These are phyloP conservation scores for Resseliella maxima DNA, from an alignment of 2,888 invertebrate species.

Conservation along the genomic window DNA sequence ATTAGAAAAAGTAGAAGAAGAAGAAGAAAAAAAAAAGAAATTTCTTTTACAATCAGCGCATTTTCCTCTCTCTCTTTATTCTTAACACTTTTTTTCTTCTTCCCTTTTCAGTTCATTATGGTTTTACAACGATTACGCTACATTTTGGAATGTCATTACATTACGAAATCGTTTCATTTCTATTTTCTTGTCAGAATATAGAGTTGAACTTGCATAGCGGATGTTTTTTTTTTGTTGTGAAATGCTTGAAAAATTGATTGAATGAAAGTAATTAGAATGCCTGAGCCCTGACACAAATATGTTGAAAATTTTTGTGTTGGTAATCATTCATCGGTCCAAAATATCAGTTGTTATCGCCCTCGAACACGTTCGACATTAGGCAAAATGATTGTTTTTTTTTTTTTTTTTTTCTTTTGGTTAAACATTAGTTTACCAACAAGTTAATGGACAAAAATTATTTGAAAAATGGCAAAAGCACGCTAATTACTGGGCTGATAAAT, in stretches of 20 bases:
- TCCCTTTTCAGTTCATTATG: not conserved
- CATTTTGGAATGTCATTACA: conserved; percentile 14
- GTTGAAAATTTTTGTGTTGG: not conserved
- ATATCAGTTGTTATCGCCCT: not conserved
- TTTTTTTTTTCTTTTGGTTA: not conserved
- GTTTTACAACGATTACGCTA: conserved; percentile 44
- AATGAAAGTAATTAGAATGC: not conserved
- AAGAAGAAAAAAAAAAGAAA: not conserved
- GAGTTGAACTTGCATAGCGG: not conserved
- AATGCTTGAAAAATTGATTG: not conserved
- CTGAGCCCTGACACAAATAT: not conserved
- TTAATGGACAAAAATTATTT: conserved; percentile 1
- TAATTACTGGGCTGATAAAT: conserved; percentile 34
- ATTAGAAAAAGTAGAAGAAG: not conserved
- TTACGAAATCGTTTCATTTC: conserved; percentile 7
- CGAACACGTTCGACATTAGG: conserved; percentile 6
- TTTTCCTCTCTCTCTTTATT: not conserved
- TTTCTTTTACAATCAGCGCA: conserved; percentile 18
- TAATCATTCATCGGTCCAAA: not conserved
- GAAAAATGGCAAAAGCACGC: conserved; percentile 51
- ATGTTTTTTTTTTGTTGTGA: not conserved
- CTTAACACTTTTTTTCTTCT: not conserved
- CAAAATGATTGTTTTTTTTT: not conserved
- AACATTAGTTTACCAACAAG: not conserved
- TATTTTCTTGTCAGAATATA: not conserved